phyloP scores from a whole-genome alignment of 2,797 vertebrate genomes.

The Knipowitschia caucasica region DNA sequence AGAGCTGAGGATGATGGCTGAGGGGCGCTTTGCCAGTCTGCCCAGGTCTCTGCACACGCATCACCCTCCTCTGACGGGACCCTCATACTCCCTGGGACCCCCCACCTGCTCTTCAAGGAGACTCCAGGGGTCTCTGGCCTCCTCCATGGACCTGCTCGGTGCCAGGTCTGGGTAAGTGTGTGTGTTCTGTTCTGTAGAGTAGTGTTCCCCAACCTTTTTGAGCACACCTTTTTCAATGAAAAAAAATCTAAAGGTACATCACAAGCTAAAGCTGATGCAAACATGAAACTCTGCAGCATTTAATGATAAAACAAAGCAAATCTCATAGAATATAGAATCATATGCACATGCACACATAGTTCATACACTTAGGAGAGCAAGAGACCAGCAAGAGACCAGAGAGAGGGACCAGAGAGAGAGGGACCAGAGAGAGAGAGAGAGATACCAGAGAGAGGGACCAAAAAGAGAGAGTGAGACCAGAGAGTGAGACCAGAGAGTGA shows the following conservation, averaged over 20 bases:
- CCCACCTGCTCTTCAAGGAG: slow-evolving; percentile 52
- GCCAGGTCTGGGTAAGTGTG: slow-evolving; percentile 71
- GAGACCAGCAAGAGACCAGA: no score
- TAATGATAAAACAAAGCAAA: no score
- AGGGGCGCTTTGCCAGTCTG: slow-evolving; percentile 91
- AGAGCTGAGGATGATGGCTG: slow-evolving; percentile 92
- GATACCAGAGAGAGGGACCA: no score
- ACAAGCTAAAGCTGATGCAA: no score
- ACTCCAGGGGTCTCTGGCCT: slow-evolving; percentile 81
- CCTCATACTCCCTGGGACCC: slow-evolving; percentile 69
- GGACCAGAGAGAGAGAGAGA: no score
- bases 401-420: no score
- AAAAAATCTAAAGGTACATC: background rate
- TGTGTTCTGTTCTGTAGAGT: background rate
- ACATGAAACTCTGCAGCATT: no score
- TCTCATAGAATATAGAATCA: no score
- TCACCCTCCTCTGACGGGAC: slow-evolving; percentile 70
- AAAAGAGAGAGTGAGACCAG: no score
- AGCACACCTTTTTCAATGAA: background rate
- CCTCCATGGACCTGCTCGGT: slow-evolving; percentile 93
- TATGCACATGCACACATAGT: no score
- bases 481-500: no score
- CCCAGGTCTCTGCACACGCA: slow-evolving; percentile 80
- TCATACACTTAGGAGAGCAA: no score
- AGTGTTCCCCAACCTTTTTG: background rate